Evolutionary conservation across 35 echinoderm and acorn worm genomes (phyloP).

Genomic region (Ophioderma brevispina): DNA sequence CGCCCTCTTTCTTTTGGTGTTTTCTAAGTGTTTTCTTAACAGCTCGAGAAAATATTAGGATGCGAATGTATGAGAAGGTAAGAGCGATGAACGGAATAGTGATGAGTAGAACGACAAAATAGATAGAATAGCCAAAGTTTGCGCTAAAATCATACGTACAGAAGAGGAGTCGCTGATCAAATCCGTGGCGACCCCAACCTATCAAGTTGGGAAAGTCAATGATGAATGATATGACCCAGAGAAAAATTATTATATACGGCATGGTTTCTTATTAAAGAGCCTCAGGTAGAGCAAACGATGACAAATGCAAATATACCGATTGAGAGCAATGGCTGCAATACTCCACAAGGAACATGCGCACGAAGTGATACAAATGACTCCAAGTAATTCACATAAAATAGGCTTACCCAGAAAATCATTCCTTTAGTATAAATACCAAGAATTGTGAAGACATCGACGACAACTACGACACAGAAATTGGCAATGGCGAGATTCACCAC

Average conservation of each 20-base stretch:
- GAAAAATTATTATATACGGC: constrained; percentile 28
- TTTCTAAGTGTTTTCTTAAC: background rate
- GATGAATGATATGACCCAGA: constrained; percentile 70
- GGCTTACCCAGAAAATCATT: constrained; percentile 56
- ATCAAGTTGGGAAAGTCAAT: constrained; percentile 68
- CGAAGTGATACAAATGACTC: constrained; percentile 70
- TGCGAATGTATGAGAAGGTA: background rate
- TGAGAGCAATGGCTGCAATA: constrained; percentile 37
- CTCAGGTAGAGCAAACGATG: constrained; percentile 45
- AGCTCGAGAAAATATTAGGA: background rate
- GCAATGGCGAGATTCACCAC: constrained; percentile 74
- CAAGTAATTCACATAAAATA: constrained; percentile 73
- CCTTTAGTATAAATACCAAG: constrained; percentile 47
- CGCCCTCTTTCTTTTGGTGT: background rate
- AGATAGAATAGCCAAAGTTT: background rate
- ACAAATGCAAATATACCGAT: constrained; percentile 69
- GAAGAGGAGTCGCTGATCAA: background rate
- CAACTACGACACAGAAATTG: constrained; percentile 51
- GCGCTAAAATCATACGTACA: background rate
- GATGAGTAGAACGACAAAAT: background rate
- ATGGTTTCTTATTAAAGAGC: constrained; percentile 63
- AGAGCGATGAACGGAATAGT: background rate
- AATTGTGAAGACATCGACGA: constrained; percentile 65
- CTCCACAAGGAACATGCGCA: background rate
- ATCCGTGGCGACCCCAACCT: background rate